Conservation (phyloP, 2,113 vertebrate species). For the Prolemur simus region DNA sequence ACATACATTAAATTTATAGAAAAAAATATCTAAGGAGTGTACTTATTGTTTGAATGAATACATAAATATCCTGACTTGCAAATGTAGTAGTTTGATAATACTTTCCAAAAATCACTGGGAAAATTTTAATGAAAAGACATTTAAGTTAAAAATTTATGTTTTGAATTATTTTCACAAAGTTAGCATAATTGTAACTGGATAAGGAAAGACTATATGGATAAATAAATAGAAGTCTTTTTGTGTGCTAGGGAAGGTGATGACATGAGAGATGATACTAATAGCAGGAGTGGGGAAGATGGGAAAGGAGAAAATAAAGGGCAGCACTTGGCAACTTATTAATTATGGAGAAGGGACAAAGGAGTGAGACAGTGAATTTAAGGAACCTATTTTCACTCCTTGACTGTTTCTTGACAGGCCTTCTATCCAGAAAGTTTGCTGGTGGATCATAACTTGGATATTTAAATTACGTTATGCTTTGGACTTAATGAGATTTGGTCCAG, state of each 20-base stretch:
- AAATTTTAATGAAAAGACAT: neutral
- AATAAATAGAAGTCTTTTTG: neutral
- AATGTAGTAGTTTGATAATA: neutral
- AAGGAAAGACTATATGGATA: neutral
- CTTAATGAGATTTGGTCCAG: constrained; percentile 48
- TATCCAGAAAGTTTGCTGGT: neutral
- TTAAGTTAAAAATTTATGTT: neutral
- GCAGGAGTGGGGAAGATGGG: neutral
- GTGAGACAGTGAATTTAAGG: neutral
- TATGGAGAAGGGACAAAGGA: neutral
- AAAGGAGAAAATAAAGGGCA: neutral
- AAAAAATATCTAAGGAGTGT: neutral
- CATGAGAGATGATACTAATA: neutral
- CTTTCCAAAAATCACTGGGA: neutral
- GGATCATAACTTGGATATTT: constrained; percentile 18
- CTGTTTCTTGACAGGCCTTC: neutral
- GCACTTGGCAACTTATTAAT: neutral
- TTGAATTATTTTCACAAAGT: neutral
- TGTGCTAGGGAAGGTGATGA: neutral
- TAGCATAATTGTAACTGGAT: neutral
- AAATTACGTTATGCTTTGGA: constrained; percentile 41
- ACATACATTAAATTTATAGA: neutral
- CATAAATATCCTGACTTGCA: neutral
- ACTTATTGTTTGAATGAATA: neutral
- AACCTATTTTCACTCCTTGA: neutral